These are phyloP conservation scores for Cromileptes altivelis DNA, from an alignment of 2,113 vertebrate species.

Conservation along the genomic window DNA sequence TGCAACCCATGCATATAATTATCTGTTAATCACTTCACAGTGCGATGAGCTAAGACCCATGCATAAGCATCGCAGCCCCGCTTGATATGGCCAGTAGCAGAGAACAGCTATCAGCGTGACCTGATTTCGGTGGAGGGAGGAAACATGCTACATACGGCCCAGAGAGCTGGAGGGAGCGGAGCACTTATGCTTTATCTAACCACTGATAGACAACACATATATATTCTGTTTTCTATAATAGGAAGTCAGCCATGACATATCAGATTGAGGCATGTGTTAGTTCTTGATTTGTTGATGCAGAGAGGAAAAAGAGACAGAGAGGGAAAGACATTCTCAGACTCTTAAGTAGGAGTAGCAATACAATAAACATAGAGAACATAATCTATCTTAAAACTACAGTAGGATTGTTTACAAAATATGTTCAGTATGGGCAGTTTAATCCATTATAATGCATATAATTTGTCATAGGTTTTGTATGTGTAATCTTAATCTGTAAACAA, in stretches of 20 bases:
- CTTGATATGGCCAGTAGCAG: conserved; percentile 54
- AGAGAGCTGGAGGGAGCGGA: conserved; percentile 40
- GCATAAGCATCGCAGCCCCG: conserved; percentile 28
- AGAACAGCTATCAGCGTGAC: conserved; percentile 61
- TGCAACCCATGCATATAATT: conserved; percentile 60
- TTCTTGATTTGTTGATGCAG: conserved; percentile 6
- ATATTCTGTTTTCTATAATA: background rate
- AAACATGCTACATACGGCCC: conserved; percentile 46
- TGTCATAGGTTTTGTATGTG: background rate
- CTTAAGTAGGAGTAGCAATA: background rate
- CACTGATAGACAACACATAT: background rate
- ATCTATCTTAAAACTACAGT: too few relatives aligned
- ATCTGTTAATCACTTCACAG: conserved; percentile 63
- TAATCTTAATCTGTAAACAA: background rate
- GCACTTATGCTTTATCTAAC: background rate
- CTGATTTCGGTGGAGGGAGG: conserved; percentile 65
- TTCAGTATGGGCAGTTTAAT: background rate
- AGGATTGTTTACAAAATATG: too few relatives aligned
- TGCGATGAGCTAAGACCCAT: conserved; percentile 42
- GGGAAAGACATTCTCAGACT: background rate
- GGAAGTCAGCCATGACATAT: background rate
- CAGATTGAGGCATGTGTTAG: background rate
- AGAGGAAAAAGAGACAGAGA: background rate
- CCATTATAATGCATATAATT: background rate
- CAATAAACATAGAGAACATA: too few relatives aligned